phyloP scores from a whole-genome alignment of 2,113 vertebrate species.

The Gymnocephalus cernua region DNA sequence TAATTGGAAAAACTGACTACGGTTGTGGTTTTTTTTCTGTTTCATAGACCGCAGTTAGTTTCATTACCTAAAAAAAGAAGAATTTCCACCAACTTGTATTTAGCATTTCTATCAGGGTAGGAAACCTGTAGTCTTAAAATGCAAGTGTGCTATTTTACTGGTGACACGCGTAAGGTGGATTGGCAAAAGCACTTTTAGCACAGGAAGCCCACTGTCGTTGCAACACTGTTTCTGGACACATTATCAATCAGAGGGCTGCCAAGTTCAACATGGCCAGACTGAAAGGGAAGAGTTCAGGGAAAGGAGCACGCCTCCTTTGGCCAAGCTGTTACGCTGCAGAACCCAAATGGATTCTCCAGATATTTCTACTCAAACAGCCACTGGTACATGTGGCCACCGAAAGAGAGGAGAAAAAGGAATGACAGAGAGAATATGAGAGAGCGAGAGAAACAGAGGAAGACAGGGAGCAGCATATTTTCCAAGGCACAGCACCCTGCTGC shows the following conservation, averaged over 20 bases:
- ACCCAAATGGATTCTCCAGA: slow-evolving; percentile 70
- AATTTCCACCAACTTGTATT: slow-evolving; percentile 78
- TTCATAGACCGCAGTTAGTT: slow-evolving; percentile 75
- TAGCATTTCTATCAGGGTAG: slow-evolving; percentile 76
- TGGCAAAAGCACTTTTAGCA: slow-evolving; percentile 50
- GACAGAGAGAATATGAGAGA: slow-evolving; percentile 57
- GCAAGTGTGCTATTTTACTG: slow-evolving; percentile 62
- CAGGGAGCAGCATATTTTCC: slow-evolving; percentile 64
- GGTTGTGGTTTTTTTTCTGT: slow-evolving; percentile 65
- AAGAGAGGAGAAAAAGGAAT: slow-evolving; percentile 36
- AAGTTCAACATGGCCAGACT: slow-evolving; percentile 70
- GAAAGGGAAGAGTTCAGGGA: slow-evolving; percentile 74
- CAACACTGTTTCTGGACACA: slow-evolving; percentile 63
- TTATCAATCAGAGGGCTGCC: slow-evolving; percentile 66
- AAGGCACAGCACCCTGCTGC: slow-evolving; percentile 64
- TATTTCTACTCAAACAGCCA: slow-evolving; percentile 42
- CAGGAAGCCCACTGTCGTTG: slow-evolving; percentile 55
- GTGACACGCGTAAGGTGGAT: slow-evolving; percentile 73
- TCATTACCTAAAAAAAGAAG: slow-evolving; percentile 66
- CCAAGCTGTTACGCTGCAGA: slow-evolving; percentile 42
- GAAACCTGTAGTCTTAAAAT: slow-evolving; percentile 71
- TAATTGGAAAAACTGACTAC: slow-evolving; percentile 84
- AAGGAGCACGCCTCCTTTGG: slow-evolving; percentile 54
- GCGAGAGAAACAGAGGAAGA: slow-evolving; percentile 53
- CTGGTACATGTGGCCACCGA: slow-evolving; percentile 34